Evolutionary conservation across 2,888 invertebrate genomes (phyloP).

Genomic region (Protophormia terraenovae): DNA sequence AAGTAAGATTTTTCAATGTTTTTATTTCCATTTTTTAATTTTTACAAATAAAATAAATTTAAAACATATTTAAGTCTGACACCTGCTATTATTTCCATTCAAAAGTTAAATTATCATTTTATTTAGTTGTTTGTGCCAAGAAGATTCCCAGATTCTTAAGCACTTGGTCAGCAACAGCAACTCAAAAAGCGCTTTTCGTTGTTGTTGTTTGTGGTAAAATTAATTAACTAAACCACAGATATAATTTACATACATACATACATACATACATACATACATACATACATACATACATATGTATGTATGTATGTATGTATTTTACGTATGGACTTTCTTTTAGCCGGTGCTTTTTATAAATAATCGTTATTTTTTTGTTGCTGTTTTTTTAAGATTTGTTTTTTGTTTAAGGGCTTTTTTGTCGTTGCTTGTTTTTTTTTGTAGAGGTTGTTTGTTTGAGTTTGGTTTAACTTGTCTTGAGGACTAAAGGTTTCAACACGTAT

Average conservation of each 20-base stretch:
- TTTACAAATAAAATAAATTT: constrained; percentile 68
- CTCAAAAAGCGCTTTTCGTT: constrained; percentile 9
- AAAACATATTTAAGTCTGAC: constrained; percentile 70
- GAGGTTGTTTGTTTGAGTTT: constrained; percentile 17
- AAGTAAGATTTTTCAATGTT: constrained; percentile 35
- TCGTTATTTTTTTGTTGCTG: constrained; percentile 23
- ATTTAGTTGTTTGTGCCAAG: constrained; percentile 60
- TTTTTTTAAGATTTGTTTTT: constrained; percentile 18
- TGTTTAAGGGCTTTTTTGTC: constrained; percentile 18
- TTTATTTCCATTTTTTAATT: constrained; percentile 4
- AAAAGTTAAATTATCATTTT: constrained; percentile 59
- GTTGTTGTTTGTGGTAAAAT: constrained; percentile 64
- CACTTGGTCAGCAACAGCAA: constrained; percentile 30
- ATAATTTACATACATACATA: constrained; percentile 67
- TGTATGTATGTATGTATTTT: not conserved
- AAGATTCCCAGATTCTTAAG: constrained; percentile 41
- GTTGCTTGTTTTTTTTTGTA: constrained; percentile 28
- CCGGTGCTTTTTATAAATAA: constrained; percentile 27
- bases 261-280: no score
- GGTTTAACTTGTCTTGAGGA: constrained; percentile 56
- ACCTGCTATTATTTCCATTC: constrained; percentile 69
- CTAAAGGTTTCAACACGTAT: constrained; percentile 66
- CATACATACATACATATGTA: no score
- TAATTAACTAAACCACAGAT: constrained; percentile 65
- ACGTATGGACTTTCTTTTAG: constrained; percentile 60